A percentile compares a stretch with the other conserved stretches of the same genome.
phyloP scores from a whole-genome alignment of 2,113 vertebrate genomes.

The Sisor rabdophorus region DNA sequence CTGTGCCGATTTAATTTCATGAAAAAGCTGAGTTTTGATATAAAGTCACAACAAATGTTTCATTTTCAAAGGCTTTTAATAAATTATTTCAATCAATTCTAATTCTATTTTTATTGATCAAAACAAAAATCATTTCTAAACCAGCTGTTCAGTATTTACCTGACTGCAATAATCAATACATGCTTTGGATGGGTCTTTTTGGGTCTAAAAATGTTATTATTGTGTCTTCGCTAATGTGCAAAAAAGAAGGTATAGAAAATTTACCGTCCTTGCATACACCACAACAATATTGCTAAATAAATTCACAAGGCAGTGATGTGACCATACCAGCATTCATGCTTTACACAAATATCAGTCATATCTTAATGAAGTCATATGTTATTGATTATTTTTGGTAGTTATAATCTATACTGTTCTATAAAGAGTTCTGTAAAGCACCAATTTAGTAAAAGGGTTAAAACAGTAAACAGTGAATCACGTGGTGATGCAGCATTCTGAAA shows the following conservation, averaged over 20 bases:
- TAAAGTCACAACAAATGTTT: not conserved
- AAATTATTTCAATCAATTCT: not conserved
- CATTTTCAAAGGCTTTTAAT: not conserved
- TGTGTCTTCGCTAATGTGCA: conserved; percentile 5
- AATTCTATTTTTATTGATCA: not conserved
- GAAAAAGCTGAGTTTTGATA: not conserved
- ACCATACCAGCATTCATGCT: not conserved
- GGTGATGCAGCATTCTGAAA: not conserved
- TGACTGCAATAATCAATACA: not conserved
- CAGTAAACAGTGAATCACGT: not conserved
- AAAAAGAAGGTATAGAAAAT: not conserved
- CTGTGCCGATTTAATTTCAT: too few relatives aligned
- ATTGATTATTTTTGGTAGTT: not conserved
- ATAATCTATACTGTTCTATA: not conserved
- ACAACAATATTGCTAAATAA: not conserved
- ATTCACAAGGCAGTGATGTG: not conserved
- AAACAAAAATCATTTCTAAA: not conserved
- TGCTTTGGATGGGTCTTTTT: not conserved
- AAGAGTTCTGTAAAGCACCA: not conserved
- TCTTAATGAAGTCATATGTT: conserved; percentile 9
- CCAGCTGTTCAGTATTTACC: not conserved
- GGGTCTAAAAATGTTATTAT: not conserved
- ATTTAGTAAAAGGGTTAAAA: not conserved
- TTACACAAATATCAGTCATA: not conserved
- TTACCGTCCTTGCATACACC: not conserved